Evolutionary conservation across 2,797 vertebrate genomes (phyloP), one percentile per base, ranked within the genome.

Genomic region (Ctenosaura bakeri): DNA sequence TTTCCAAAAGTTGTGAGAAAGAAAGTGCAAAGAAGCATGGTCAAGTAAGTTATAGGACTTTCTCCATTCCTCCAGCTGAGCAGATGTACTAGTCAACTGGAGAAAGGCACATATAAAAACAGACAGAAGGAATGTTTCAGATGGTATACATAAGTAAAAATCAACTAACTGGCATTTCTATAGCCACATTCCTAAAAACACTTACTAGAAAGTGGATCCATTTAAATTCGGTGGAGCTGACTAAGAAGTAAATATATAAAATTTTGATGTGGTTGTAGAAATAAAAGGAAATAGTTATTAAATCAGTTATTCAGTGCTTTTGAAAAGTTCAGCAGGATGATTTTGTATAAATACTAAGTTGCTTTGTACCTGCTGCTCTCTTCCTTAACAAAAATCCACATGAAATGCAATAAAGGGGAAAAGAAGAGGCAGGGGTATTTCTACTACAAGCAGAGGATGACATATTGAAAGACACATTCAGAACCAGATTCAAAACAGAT

Each of bases 11-110:
- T 0, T 52, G 64, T 13, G 42, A n/a, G 78, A 86, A 86, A 62
- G 62, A 79, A 78, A 88, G 79, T 88, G 52, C 80, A 52, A 80
- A 86, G 85, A 84, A 80, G 91, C 62, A 46, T 89, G 73, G 89
- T 85, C 73, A 92, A 95, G 87, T 18, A 62, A 89, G 77, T 76
- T 83, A 90, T 66, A 89, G 88, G 83, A 92, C 59, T 59, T 90
- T 66, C 29, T 83, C 35, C 79, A 54, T 83, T 90, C 78, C 80
- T 90, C 62, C 32, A 84, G 35, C 50, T 84, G 59, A 62, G 38
- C 56, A 46, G 35, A 81, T 64, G 66, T 29, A 64, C 38, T 74
- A 74, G 24, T n/a, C 82, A 88, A 13, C 35, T 69, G 62, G 38
- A 62, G 90, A 90, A 87, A 88, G 50, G 89, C 89, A 92, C 24